Base-by-base conservation (phyloP, 2,797 vertebrate species). In the Tenualosa thibaudeaui region DNA sequence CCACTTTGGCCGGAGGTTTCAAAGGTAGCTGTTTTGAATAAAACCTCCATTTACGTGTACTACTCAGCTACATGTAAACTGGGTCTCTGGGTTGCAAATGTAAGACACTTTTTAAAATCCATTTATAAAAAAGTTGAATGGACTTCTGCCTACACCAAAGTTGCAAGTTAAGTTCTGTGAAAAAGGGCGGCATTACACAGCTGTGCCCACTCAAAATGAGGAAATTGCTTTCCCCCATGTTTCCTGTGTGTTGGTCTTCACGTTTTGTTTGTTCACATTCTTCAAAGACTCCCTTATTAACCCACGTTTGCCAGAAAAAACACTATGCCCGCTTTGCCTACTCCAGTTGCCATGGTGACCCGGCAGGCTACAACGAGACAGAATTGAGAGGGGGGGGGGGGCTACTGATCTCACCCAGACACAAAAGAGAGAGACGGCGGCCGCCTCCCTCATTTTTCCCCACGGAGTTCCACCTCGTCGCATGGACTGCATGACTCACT, bases 391-490 rank as follows among this genome's bases (percentile, higher is more conserved):
- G 84, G 22, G 81, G 43, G 50, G 50, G 50, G 54, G 19, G 15
- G 17, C 17, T 65, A 83, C 82, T 83, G 58, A 83, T 86, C 71
- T 54, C 51, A 85, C 58, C 83, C 85, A 90, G 89, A 90, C 54
- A 54, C 43, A 53, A 46, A 82, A 5, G 3, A 85, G 81, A 62
- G 22, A 62, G 58, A 62, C 15, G 10, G n/a, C 82, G 81, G 81
- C 24, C 54, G 68, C 53, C 22, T 71, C 26, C 26, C 54, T 62
- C 82, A 65, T 85, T 51, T 81, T 82, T 81, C 37, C 56, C 56
- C 51, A 15, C 26, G 71, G 26, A 85, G 40, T 83, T 40, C 24
- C 17, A 83, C 81, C 56, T 82, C 58, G 71, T 49, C 53, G 87
- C 84, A 68, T 81, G n/a, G 49, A 81, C 46, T 49, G 81, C 54